phyloP scores from a whole-genome alignment of 2,888 invertebrate genomes.

The Ennomos quercinarius region DNA sequence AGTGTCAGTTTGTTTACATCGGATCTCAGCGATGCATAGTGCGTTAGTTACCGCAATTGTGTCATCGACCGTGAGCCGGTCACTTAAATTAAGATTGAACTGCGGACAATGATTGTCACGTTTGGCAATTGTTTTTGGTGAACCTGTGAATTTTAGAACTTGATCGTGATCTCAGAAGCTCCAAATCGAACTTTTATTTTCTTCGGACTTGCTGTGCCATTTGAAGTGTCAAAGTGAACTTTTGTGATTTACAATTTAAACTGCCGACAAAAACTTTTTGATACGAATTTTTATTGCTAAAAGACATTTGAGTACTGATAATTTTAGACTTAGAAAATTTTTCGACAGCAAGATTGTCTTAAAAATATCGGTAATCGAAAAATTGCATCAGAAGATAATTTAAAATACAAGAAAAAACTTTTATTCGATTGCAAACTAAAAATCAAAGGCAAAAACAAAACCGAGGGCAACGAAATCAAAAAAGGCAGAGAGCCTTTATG shows the following conservation, averaged over 20 bases:
- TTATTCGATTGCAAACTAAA: conserved; percentile 17
- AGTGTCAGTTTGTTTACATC: conserved; percentile 81
- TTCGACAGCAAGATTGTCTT: conserved; percentile 8
- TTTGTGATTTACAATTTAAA: conserved; percentile 45
- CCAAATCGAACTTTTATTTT: conserved; percentile 67
- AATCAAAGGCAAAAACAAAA: conserved; percentile 40
- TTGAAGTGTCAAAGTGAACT: conserved; percentile 68
- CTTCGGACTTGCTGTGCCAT: conserved; percentile 49
- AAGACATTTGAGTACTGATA: conserved; percentile 23
- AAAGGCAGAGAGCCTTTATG: conserved; percentile 73
- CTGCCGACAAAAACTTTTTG: conserved; percentile 46
- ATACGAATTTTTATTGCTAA: conserved; percentile 33
- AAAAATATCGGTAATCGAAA: conserved; percentile 22
- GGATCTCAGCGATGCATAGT: conserved; percentile 74
- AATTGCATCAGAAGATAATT: conserved; percentile 38
- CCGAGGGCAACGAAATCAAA: conserved; percentile 51
- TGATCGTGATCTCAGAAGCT: conserved; percentile 42
- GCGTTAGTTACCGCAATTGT: conserved; percentile 78
- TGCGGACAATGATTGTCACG: conserved; percentile 70
- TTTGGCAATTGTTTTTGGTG: conserved; percentile 74
- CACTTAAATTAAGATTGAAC: conserved; percentile 74
- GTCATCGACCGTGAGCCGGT: conserved; percentile 77
- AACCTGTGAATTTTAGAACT: conserved; percentile 68
- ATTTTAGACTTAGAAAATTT: conserved; percentile 24
- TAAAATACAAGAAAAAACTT: conserved; percentile 12